Percentiles rank a stretch among this genome's conserved stretches.
Conservation (phyloP, 2,888 invertebrate genomes). For the Rapana venosa region DNA sequence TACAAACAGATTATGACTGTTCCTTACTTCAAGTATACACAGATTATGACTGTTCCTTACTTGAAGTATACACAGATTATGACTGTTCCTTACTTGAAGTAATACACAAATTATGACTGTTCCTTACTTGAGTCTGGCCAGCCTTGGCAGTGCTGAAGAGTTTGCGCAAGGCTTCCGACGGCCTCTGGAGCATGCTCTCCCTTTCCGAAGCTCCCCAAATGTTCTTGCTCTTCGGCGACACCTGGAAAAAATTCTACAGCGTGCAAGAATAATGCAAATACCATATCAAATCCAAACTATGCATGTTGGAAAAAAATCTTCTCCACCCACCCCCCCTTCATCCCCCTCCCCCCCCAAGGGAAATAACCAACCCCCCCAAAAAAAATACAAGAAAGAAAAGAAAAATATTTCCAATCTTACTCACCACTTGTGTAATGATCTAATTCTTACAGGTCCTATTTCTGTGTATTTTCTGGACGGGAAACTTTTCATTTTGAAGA, state of each 20-base stretch:
- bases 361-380: no score
- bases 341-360: no score
- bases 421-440: no score
- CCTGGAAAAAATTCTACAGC: constrained; percentile 52
- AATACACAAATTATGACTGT: not conserved
- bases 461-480: no score
- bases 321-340: no score
- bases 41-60: constrained; percentile 17
- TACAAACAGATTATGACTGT: not conserved
- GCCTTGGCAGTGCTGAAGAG: constrained; percentile 70
- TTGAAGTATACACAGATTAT: constrained; percentile 26
- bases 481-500: no score
- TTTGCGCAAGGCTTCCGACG: constrained; percentile 65
- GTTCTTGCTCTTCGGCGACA: constrained; percentile 72
- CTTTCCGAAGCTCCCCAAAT: constrained; percentile 75
- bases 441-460: no score
- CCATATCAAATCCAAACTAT: no score
- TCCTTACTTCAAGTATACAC: constrained; percentile 42
- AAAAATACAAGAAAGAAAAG: no score
- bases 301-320: no score
- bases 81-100: constrained; percentile 42
- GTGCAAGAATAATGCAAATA: not conserved
- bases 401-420: no score
- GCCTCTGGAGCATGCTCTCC: constrained; percentile 55
- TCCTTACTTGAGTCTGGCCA: constrained; percentile 52